phyloP scores from a whole-genome alignment of 2,888 invertebrate genomes.

The Dynastes hyllus region DNA sequence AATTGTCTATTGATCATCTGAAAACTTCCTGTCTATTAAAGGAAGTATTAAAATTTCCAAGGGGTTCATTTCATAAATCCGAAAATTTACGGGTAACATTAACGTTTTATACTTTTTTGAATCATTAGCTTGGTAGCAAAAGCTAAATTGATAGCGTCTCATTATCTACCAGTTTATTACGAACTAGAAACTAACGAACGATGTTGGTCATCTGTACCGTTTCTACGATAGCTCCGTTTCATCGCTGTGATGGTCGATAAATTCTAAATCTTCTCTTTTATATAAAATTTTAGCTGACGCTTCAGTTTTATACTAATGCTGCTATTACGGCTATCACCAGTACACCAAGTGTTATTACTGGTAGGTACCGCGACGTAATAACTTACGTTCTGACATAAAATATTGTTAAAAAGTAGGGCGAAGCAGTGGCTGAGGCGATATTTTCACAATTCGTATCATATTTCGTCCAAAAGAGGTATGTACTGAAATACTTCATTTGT shows the following conservation, averaged over 20 bases:
- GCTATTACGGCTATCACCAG: not conserved
- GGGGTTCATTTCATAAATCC: too few species aligned
- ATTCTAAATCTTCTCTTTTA: constrained; percentile 9
- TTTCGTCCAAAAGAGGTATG: too few species aligned
- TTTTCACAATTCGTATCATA: too few species aligned
- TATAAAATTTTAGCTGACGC: constrained; percentile 9
- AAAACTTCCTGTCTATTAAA: too few species aligned
- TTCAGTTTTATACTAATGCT: constrained; percentile 5
- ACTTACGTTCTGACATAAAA: constrained; percentile 31
- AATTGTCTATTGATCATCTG: too few species aligned
- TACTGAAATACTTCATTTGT: too few species aligned
- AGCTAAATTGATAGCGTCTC: constrained; percentile 10
- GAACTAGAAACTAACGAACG: constrained; percentile 1
- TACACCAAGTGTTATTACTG: not conserved
- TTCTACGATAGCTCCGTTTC: too few species aligned
- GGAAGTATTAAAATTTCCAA: too few species aligned
- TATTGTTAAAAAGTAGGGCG: constrained; percentile 7
- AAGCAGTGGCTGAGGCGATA: not conserved
- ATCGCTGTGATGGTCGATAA: constrained; percentile 9
- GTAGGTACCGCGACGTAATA: not conserved
- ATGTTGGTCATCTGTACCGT: not conserved
- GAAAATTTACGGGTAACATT: too few species aligned
- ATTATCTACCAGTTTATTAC: constrained; percentile 10
- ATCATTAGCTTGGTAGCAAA: not conserved
- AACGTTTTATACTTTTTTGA: not conserved